A percentile compares a stretch with the other conserved stretches of the same genome.
These are phyloP conservation scores for Cebidichthys violaceus DNA, from an alignment of 2,113 vertebrate genomes.

Conservation along the genomic window DNA sequence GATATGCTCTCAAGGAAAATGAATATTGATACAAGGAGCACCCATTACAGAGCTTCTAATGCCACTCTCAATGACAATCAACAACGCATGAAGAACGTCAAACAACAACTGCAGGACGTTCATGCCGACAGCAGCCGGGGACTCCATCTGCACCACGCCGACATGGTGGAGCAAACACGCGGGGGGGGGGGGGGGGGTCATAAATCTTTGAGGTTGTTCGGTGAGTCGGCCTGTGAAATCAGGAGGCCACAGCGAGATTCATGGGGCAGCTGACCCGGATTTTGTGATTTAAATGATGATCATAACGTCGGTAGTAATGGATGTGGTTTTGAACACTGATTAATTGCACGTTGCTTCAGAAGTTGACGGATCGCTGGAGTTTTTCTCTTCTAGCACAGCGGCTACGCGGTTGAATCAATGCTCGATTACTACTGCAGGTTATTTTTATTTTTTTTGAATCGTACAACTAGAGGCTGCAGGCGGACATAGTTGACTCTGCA, in stretches of 20 bases:
- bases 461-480: neutral
- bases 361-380: neutral
- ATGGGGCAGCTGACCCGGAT: constrained; percentile 4
- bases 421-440: neutral
- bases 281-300: constrained; percentile 26
- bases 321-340: neutral
- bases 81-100: constrained; percentile 6
- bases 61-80: constrained; percentile 31
- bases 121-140: neutral
- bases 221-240: neutral
- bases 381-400: neutral
- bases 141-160: neutral
- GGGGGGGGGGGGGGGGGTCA: no score
- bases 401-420: neutral
- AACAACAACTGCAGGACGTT: constrained; percentile 8
- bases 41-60: neutral
- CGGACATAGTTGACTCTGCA: neutral
- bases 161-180: constrained; percentile 19
- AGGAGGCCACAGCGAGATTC: constrained; percentile 14
- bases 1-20: constrained; percentile 30
- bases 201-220: constrained; percentile 33
- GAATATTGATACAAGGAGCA: neutral
- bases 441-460: neutral
- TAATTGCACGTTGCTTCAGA: neutral
- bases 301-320: constrained; percentile 3